A percentile compares a stretch with the other conserved stretches of the same genome.
Conservation (phyloP, 2,888 invertebrate species). For the Cheiracanthium punctorium region DNA sequence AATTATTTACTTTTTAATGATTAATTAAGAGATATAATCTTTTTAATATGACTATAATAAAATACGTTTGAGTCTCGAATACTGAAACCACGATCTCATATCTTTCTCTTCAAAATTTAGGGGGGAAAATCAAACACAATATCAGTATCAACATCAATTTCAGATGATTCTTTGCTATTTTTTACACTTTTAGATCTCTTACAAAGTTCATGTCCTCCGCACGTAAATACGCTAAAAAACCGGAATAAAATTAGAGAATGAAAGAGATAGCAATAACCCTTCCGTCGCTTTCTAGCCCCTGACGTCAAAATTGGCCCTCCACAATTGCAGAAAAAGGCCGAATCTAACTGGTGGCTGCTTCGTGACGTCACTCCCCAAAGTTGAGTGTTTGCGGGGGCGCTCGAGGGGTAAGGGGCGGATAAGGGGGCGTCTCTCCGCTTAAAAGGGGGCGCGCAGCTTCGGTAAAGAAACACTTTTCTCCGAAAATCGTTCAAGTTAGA, state of each 20-base stretch:
- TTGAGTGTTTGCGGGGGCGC: conserved; percentile 12
- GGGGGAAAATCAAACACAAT: no score
- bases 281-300: not conserved
- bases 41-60: no score
- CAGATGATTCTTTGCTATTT: no score
- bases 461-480: conserved; percentile 1
- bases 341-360: not conserved
- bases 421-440: conserved; percentile 7
- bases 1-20: no score
- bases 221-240: no score
- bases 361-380: not conserved
- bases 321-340: not conserved
- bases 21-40: no score
- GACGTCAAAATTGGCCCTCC: conserved; percentile 10
- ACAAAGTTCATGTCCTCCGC: no score
- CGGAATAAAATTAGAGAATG: not conserved
- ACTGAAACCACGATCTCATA: no score
- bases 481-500: not conserved
- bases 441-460: conserved; percentile 2
- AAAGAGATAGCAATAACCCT: not conserved
- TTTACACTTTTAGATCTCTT: no score
- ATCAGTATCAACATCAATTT: no score
- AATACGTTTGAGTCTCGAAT: no score
- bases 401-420: not conserved
- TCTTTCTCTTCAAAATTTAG: no score